Base-by-base conservation (phyloP, 1,140 invertebrate genomes). In the Drosophila seguyi region DNA sequence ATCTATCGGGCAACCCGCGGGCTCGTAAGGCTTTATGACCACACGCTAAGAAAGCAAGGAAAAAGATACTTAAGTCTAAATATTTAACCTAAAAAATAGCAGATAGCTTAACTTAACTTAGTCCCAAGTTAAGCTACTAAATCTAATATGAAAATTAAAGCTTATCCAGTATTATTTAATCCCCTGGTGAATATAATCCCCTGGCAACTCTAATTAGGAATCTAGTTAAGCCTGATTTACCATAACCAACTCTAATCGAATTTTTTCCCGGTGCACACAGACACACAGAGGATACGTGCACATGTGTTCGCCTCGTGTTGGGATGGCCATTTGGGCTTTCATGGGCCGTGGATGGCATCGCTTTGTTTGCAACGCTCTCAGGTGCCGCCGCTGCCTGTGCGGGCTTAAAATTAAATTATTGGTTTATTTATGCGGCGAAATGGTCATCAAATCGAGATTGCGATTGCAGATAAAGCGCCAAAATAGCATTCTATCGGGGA, bases 341-440 rank as follows among this genome's bases (percentile, higher is more conserved):
- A 85, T 84, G 57, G 61, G 57, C 57, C 72, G 13, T 60, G 63
- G 69, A 55, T 55, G 62, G 52, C 22, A 78, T 78, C 79, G 59
- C 36, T 81, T 67, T 63, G 76, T 65, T 36, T 56, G 34, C 41
- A 14, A 34, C 14, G 56, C 53, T 50, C 55, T 39, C 71, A 61
- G 78, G 60, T 81, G 71, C 66, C 56, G 34, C 25, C 29, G 38
- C 47, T 58, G 39, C 52, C 62, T 71, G 60, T 79, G 79, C 50
- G 78, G 68, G 71, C 72, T 77, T 88, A 77, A 83, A 87, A 88
- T 88, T 68, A 87, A 87, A 88, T 87, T 83, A 87, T 87, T 83
- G 71, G 79, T 77, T 87, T 88, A 88, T 88, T 87, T 88, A 88
- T 83, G 76, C 68, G 61, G 65, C 66, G 67, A 66, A 87, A 83